Base-by-base conservation (phyloP, 2,797 vertebrate genomes). In the Hippopotamyrus pictus region DNA sequence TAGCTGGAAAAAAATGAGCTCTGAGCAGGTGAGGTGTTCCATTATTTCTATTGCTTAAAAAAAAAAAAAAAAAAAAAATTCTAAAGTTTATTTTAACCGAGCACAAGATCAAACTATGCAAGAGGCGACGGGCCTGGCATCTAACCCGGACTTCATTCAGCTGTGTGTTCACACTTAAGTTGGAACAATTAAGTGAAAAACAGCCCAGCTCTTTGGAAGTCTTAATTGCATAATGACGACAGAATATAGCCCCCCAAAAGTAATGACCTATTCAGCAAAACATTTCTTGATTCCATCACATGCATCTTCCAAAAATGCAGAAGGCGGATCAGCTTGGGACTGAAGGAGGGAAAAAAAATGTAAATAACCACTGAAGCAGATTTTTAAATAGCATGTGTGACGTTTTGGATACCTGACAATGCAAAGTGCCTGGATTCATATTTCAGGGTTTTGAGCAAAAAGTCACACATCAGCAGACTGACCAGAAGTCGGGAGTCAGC, bases 391-490 rank as follows among this genome's bases (percentile, higher is more conserved):
- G 89, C 59, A 25, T 87, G 50, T 79, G 89, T 73, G 88, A 53
- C 59, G n/a, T 59, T 76, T 73, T 22, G 88, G 59, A 69, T 29
- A 62, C 22, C 62, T 54, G 65, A 37, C 48, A 57, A 57, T 76
- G 59, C 7, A 62, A 69, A 33, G 57, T 85, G 62, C 57, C 83
- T 53, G 82, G 14, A 37, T 89, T 69, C 83, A 73, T 89, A 69
- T 89, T 73, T 86, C 88, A 89, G 88, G 83, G 46, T 69, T 86
- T 33, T 83, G 29, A 59, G 88, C 73, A 57, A 41, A 25, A 59
- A 33, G 22, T 46, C 51, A n/a, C 79, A 82, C 37, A 83, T 89
- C 88, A 89, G 82, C 88, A 48, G 79, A 44, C 86, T 57, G 86
- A 57, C 85, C 85, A 57, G 85, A 87, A 57, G 53, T 62, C 4